phyloP scores from a whole-genome alignment of 2,888 invertebrate genomes.

The Drepana falcataria region DNA sequence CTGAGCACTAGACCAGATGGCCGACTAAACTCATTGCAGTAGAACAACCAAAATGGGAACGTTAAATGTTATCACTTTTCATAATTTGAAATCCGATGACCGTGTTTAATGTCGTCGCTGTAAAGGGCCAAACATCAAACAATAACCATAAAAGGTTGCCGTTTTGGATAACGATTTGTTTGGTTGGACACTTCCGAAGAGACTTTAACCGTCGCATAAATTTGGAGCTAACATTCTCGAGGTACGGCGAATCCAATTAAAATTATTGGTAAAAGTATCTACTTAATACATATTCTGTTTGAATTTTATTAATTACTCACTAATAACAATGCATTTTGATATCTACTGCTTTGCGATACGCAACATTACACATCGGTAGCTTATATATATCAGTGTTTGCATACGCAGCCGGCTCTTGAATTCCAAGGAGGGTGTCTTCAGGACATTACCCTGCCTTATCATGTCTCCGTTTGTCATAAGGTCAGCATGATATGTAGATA shows the following conservation, averaged over 20 bases:
- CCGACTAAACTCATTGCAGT: too few species aligned
- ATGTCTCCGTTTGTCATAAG: slow-evolving; percentile 32
- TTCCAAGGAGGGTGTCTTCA: slow-evolving; percentile 36
- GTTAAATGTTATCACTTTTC: not conserved
- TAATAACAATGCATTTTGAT: too few species aligned
- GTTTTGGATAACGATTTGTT: not conserved
- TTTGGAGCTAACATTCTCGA: too few species aligned
- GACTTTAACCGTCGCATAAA: not conserved
- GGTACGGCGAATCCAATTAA: too few species aligned
- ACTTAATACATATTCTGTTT: too few species aligned
- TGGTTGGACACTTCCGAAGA: not conserved
- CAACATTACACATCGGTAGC: too few species aligned
- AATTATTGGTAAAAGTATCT: too few species aligned
- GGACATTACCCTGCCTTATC: slow-evolving; percentile 57
- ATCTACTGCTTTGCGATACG: too few species aligned
- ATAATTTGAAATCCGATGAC: not conserved
- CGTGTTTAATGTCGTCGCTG: not conserved
- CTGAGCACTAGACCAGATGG: too few species aligned
- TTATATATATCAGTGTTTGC: too few species aligned
- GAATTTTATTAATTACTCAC: too few species aligned
- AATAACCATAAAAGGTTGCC: not conserved
- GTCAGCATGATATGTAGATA: slow-evolving; percentile 37
- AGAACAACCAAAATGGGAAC: too few species aligned
- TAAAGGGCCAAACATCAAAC: not conserved
- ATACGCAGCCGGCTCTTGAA: slow-evolving; percentile 8